Base-by-base conservation (phyloP, 2,888 invertebrate species). In the Chrysina gloriosa region DNA sequence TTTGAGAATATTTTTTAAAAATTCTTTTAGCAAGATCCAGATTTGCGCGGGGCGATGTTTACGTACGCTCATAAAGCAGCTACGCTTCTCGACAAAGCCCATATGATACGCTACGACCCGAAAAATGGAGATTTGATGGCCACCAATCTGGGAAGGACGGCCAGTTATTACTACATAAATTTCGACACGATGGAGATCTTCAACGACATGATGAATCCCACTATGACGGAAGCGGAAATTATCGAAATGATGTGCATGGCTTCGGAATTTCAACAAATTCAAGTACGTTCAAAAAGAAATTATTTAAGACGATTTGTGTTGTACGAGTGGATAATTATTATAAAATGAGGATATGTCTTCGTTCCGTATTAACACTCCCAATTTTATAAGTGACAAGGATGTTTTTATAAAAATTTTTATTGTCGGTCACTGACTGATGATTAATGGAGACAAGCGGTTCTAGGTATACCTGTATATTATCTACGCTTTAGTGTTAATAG, bases 161-260 rank as follows among this genome's bases (percentile, higher is more conserved):
- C 99, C 0, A 97, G 97, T 79, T 96, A 98, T 82, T 99, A 93
- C 84, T 99, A 99, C 83, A 95, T 99, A 69, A 98, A 97, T 71
- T 94, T 94, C 80, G 95, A 96, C 75, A 98, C 98, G 0, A 93
- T 99, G 75, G 94, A 96, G 81, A 89, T 92, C 16, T 96, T 98
- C 83, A 96, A 97, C 83, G 93, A 95, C 71, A 86, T 90, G 78
- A 87, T 95, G 71, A 88, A 88, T 66, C 88, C 92, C 34, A 87
- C 92, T 23, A 96, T 97, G 94, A 90, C 90, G 2, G 95, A 96
- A 73, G 89, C 90, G 0, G 93, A 95, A 72, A 90, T 97, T 25
- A 85, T 99, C n/a, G 89, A 90, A 71, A 92, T 99, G 89, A 90
- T 99, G 61, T 94, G 97, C 0, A 89, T 92, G 70, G 92, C 98